Conservation (phyloP, 2,797 vertebrate species). For the Iguana delicatissima region DNA sequence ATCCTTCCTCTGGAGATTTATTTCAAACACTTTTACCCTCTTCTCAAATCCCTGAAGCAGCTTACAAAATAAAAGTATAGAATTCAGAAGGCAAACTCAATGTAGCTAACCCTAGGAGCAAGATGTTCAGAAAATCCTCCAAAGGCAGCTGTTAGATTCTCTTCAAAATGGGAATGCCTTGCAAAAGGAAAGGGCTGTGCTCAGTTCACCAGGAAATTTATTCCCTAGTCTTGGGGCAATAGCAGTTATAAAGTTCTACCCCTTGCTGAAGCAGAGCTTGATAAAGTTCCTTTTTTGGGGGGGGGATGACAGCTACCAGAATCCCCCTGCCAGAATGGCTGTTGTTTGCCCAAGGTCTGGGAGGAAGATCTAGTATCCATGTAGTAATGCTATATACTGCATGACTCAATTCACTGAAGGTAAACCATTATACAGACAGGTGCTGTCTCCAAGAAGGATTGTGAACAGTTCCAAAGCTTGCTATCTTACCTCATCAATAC, state of each 20-base stretch:
- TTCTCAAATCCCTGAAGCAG: not conserved
- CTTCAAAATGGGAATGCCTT: not conserved
- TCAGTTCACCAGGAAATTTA: not conserved
- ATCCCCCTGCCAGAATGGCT: no score
- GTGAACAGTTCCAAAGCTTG: not conserved
- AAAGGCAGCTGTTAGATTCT: not conserved
- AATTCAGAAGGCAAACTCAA: not conserved
- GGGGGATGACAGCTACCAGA: no score
- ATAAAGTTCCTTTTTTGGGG: no score
- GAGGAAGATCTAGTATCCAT: not conserved
- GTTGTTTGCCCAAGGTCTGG: no score
- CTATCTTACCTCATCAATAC: not conserved
- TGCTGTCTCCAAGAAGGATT: not conserved
- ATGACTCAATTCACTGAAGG: not conserved
- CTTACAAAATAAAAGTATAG: not conserved
- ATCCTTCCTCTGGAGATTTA: not conserved
- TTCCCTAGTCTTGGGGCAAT: not conserved
- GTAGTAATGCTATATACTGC: not conserved
- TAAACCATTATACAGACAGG: not conserved
- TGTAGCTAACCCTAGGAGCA: not conserved
- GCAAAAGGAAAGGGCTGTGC: not conserved
- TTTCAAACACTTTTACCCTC: not conserved
- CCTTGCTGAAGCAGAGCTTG: not conserved
- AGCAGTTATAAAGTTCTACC: not conserved
- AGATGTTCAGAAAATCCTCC: not conserved